These are phyloP conservation scores for Diplolepis rosae DNA, from an alignment of 2,888 invertebrate genomes.

Conservation along the genomic window DNA sequence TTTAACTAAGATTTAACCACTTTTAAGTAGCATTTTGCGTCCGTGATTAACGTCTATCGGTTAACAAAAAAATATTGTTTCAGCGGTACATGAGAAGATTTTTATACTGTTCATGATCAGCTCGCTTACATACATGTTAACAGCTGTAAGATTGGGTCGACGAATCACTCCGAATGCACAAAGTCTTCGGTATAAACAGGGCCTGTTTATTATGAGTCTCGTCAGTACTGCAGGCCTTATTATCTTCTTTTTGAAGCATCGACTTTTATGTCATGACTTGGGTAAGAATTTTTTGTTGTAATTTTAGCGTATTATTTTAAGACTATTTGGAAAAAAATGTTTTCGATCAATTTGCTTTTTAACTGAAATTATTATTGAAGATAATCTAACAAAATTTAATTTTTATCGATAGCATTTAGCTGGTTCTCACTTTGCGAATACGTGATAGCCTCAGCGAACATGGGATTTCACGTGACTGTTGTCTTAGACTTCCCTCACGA, in stretches of 20 bases:
- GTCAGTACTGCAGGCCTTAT: slow-evolving; percentile 88
- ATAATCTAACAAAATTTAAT: neutral
- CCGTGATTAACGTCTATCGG: too few relatives aligned
- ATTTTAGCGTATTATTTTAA: too few relatives aligned
- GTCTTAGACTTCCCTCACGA: slow-evolving; percentile 90
- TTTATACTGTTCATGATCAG: slow-evolving; percentile 93
- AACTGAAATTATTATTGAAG: too few relatives aligned
- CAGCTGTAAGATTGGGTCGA: slow-evolving; percentile 79
- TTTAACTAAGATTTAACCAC: too few relatives aligned
- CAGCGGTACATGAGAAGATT: slow-evolving; percentile 92
- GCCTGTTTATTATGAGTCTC: slow-evolving; percentile 84
- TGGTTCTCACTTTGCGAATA: slow-evolving; percentile 96
- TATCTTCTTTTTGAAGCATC: slow-evolving; percentile 91
- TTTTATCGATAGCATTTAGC: slow-evolving; percentile 84
- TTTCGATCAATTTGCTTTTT: too few relatives aligned
- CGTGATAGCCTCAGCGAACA: slow-evolving; percentile 91
- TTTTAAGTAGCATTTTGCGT: too few relatives aligned
- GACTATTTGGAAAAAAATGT: too few relatives aligned
- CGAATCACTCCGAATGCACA: slow-evolving; percentile 70
- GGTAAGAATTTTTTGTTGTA: too few relatives aligned
- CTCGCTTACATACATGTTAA: slow-evolving; percentile 88
- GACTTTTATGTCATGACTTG: slow-evolving; percentile 90
- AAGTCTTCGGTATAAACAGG: slow-evolving; percentile 79
- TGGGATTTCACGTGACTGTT: slow-evolving; percentile 93
- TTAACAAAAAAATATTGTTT: slow-evolving; percentile 69